phyloP scores from a whole-genome alignment of 2,797 vertebrate species.

The Alosa sapidissima region DNA sequence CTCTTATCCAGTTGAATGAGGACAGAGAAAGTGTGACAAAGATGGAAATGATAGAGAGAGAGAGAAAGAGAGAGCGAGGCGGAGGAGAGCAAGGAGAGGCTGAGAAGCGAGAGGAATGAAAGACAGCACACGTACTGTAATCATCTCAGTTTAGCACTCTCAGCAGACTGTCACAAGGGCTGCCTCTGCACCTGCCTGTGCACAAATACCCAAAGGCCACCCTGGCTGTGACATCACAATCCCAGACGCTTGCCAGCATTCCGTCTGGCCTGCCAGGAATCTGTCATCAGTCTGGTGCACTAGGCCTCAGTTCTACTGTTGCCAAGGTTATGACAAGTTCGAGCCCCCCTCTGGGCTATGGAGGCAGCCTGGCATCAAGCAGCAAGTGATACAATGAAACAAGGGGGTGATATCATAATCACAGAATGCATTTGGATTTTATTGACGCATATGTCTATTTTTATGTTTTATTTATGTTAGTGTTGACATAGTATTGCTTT shows the following conservation, averaged over 20 bases:
- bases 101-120: not conserved
- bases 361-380: not conserved
- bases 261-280: constrained; percentile 4
- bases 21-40: not conserved
- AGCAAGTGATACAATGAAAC: not conserved
- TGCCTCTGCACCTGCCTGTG: constrained; percentile 5
- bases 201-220: constrained; percentile 17
- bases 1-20: not conserved
- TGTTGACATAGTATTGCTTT: not conserved
- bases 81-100: not conserved
- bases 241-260: constrained; percentile 12
- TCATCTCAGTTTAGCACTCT: not conserved
- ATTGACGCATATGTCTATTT: not conserved
- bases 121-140: not conserved
- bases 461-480: not conserved
- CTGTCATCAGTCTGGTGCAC: constrained; percentile 12
- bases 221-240: not conserved
- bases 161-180: constrained; percentile 19
- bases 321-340: constrained; percentile 21
- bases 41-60: not conserved
- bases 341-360: not conserved
- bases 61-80: not conserved
- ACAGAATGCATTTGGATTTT: not conserved
- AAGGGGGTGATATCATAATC: not conserved
- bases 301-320: not conserved